phyloP scores from a whole-genome alignment of 1,140 invertebrate species.

The Neodiprion lecontei region DNA sequence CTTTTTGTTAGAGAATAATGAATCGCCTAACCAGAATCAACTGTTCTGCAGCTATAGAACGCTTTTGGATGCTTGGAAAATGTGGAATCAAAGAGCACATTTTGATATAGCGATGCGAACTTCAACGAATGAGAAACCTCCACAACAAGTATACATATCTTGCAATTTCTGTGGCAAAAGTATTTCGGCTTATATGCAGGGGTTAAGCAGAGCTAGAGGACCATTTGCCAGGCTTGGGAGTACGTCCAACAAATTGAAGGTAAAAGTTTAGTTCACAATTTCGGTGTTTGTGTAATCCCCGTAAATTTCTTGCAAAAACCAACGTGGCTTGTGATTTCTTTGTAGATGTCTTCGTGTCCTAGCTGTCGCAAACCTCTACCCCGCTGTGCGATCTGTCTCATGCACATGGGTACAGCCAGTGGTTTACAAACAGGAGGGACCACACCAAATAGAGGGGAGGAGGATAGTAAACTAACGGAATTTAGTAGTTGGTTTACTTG shows the following conservation, averaged over 20 bases:
- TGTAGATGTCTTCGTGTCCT: conserved; percentile 87
- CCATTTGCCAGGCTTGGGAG: conserved; percentile 70
- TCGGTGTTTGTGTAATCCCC: neutral
- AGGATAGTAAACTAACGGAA: conserved; percentile 64
- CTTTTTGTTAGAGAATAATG: conserved; percentile 16
- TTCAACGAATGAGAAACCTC: conserved; percentile 68
- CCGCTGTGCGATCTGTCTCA: conserved; percentile 89
- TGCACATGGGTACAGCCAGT: conserved; percentile 85
- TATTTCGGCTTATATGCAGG: conserved; percentile 79
- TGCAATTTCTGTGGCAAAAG: conserved; percentile 96
- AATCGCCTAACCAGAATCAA: conserved; percentile 18
- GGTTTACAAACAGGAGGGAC: conserved; percentile 48
- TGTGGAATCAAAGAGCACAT: conserved; percentile 81
- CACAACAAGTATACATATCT: conserved; percentile 84
- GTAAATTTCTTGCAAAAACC: neutral
- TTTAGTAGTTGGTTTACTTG: conserved; percentile 94
- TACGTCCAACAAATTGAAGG: conserved; percentile 71
- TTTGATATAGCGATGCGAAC: conserved; percentile 76
- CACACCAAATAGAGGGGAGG: conserved; percentile 51
- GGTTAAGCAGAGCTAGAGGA: conserved; percentile 65
- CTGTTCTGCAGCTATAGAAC: conserved; percentile 70
- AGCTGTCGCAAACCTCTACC: conserved; percentile 94
- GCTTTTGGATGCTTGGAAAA: conserved; percentile 79
- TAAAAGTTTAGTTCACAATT: conserved; percentile 36
- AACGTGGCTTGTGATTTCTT: conserved; percentile 29